Evolutionary conservation across 2,797 vertebrate species (phyloP), one percentile per base, ranked within the genome.

Genomic region (Sebastes flavidus): DNA sequence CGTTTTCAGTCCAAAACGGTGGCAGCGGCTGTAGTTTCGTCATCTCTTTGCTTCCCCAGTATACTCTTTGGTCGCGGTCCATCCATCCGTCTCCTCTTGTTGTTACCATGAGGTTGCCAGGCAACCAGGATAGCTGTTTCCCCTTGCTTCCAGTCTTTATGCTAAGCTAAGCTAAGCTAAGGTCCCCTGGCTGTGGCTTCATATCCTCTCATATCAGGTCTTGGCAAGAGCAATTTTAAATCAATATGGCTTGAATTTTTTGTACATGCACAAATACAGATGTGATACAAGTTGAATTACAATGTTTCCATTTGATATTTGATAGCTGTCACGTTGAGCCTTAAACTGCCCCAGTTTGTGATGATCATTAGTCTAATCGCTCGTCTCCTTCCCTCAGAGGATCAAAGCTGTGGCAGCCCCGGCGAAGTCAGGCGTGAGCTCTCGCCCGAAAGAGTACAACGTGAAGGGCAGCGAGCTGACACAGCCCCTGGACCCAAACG

Each of bases 331-430:
- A 72, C 7, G 29, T 72, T 42, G 6, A 67, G 65, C 34, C 68
- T 22, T 22, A 38, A 78, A 72, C 38, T 14, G 42, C 24, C 29
- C 20, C 29, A 13, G 16, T 73, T 77, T 69, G 38, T 78, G 65
- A 71, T 18, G 11, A 74, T 80, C 65, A 70, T 75, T 62, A 69
- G 16, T 58, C 66, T 74, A 65, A 89, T 77, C 18, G 61, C 24
- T 78, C 13, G 1, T 84, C 63, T 85, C 52, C 56, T 76, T 75
- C 74, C 82, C 80, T 55, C 93, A 99, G 98, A 97, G 98, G 94
- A 96, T 99, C 93, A 99, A 99, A 93, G 96, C 97, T 0, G 97
- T 98, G 91, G 96, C 98, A 46, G 97, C 98, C 68, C 98, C 98
- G 0, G 97, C 96, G 56, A 97, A 97, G 81, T 96, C 95, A 34